Base-by-base conservation (phyloP, 2,113 vertebrate species). In the Myxocyprinus asiaticus region DNA sequence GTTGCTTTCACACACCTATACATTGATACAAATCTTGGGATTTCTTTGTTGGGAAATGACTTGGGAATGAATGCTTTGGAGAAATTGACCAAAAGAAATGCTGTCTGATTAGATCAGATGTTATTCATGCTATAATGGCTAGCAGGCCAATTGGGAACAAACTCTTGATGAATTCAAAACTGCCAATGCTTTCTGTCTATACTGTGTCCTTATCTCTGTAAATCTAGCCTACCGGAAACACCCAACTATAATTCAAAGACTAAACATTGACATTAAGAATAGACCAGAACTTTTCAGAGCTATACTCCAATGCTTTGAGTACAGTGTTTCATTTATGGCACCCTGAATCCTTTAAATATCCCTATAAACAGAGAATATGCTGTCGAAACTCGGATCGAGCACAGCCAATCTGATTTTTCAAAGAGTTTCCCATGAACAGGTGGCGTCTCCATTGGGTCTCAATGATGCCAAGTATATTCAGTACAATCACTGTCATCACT, bases 191-290 rank as follows among this genome's bases (percentile, higher is more conserved):
- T 51, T 9, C 47, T 43, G 8, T 48, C 58, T 73, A 44, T 9
- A 55, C 22, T 66, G 17, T 76, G 67, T 51, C 66, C 45, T 67
- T 59, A 62, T 33, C 22, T 33, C 22, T 33, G 22, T 33, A 33
- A 42, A 67, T 67, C 66, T 48, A 22, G 50, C 53, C 70, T 48
- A 17, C 50, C 53, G 55, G 47, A 48, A 69, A 68, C 50, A 69
- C 55, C 42, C 45, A 53, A 71, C 84, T 87, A 83, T 77, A 66
- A 80, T 80, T 5, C 62, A 86, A 85, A 92, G 92, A 90, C 91
- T 90, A 89, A 92, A 92, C 58, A 86, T 33, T 1, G 22, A 33
- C 22, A 33, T 33, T 33, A 33, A 33, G 88, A 88, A 83, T 86
- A 87, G 79, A 79, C 47, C 64, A 53, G 8, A 51, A 80, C 88